These are phyloP conservation scores for Scaptomyza parva DNA, from an alignment of 2,888 invertebrate genomes.

Conservation along the genomic window DNA sequence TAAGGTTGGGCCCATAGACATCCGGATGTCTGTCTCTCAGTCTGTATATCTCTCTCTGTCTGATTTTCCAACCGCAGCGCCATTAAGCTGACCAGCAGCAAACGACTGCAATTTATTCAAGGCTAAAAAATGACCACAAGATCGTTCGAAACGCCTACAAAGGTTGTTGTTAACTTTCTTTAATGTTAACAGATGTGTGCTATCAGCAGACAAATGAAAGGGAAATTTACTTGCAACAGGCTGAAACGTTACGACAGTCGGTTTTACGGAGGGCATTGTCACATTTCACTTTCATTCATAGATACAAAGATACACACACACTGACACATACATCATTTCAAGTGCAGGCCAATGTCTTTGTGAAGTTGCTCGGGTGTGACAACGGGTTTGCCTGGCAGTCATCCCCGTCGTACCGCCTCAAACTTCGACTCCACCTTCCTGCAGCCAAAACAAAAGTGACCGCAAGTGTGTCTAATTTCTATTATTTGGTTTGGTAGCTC, in stretches of 20 bases:
- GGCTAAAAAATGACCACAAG: conserved; percentile 39
- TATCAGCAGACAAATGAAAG: conserved; percentile 60
- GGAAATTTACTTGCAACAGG: conserved; percentile 52
- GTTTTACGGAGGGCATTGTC: conserved; percentile 68
- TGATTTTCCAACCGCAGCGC: conserved; percentile 48
- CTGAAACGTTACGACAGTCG: conserved; percentile 28
- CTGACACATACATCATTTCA: conserved; percentile 50
- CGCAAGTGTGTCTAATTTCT: conserved; percentile 75
- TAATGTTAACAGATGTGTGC: conserved; percentile 39
- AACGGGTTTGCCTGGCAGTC: conserved; percentile 52
- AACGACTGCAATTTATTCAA: conserved; percentile 35
- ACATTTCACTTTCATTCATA: conserved; percentile 75
- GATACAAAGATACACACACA: conserved; percentile 27
- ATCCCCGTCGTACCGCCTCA: conserved; percentile 6
- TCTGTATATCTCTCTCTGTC: too few species aligned
- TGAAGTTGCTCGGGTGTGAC: conserved; percentile 66
- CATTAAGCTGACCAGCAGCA: conserved; percentile 39
- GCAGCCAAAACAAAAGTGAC: conserved; percentile 57
- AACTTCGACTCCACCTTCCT: not conserved
- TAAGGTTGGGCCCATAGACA: conserved; percentile 20
- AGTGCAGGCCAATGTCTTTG: conserved; percentile 59
- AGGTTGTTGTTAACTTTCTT: conserved; percentile 57
- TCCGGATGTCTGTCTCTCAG: conserved; percentile 59
- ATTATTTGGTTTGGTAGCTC: conserved; percentile 53
- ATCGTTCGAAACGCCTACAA: conserved; percentile 32